Evolutionary conservation across 2,113 vertebrate genomes (phyloP).

Genomic region (Thalassoma bifasciatum): DNA sequence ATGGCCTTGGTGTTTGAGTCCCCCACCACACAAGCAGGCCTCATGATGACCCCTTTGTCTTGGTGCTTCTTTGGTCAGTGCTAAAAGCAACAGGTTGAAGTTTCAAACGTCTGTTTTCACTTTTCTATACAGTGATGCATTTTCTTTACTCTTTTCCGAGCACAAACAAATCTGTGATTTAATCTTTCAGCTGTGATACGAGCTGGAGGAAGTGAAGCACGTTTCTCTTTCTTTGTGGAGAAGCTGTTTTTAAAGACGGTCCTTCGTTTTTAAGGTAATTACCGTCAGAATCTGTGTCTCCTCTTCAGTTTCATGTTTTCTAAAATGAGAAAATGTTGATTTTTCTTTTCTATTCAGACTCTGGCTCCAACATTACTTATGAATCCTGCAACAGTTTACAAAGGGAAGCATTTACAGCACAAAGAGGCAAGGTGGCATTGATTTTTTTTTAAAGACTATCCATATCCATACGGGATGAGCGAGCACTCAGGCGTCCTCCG

Average conservation of each 20-base stretch:
- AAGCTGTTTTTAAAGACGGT: neutral
- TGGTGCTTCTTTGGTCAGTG: neutral
- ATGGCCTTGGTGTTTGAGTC: too few relatives aligned
- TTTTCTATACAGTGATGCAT: too few relatives aligned
- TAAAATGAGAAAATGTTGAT: conserved; percentile 8
- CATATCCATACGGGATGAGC: conserved; percentile 24
- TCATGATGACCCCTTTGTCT: too few relatives aligned
- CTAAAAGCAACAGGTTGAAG: neutral
- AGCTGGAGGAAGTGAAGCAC: neutral
- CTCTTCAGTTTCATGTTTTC: conserved; percentile 5
- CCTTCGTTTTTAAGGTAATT: conserved; percentile 1
- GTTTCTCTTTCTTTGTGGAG: neutral
- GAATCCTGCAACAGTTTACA: neutral
- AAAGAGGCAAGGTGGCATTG: conserved; percentile 37
- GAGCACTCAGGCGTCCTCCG: conserved; percentile 20
- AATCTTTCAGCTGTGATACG: too few relatives aligned
- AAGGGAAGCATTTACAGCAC: conserved; percentile 44
- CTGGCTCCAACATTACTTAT: conserved; percentile 9
- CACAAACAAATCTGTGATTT: too few relatives aligned
- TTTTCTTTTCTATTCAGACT: conserved; percentile 26
- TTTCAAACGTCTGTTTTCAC: neutral
- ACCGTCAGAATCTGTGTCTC: conserved; percentile 4
- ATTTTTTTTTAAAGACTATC: conserved; percentile 40
- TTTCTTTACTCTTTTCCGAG: too few relatives aligned
- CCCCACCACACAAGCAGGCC: too few relatives aligned